Conservation (phyloP, 2,797 vertebrate genomes). For the Labeo calbasu region DNA sequence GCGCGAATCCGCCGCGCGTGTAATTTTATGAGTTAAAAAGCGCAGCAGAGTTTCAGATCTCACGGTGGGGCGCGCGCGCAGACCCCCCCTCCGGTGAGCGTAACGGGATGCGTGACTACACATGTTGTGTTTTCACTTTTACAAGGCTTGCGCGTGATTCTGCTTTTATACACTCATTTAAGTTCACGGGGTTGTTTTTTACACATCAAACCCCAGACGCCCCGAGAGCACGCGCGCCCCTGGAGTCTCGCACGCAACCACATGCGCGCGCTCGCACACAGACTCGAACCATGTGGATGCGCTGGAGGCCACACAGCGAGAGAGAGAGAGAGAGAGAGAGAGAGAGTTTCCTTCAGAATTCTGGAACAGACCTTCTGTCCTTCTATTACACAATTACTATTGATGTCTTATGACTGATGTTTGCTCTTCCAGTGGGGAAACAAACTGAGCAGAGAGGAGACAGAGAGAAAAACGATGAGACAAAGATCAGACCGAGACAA, state of each 20-base stretch:
- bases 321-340: background rate
- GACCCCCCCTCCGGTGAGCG: slow-evolving; percentile 52
- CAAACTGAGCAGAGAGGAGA: background rate
- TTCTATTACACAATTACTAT: background rate
- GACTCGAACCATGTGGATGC: slow-evolving; percentile 16
- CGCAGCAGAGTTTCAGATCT: slow-evolving; percentile 60
- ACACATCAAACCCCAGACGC: slow-evolving; percentile 67
- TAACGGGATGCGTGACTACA: slow-evolving; percentile 75
- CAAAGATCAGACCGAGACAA: background rate
- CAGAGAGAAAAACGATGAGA: background rate
- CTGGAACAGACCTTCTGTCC: background rate
- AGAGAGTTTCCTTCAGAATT: background rate
- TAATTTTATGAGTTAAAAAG: slow-evolving; percentile 59
- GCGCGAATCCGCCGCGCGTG: slow-evolving; percentile 61
- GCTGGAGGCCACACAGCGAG: slow-evolving; percentile 4
- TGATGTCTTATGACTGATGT: background rate
- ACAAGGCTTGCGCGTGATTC: slow-evolving; percentile 75
- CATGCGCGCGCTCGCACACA: background rate
- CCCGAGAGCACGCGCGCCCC: slow-evolving; percentile 60
- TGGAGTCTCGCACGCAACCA: slow-evolving; percentile 74
- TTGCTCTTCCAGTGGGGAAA: background rate
- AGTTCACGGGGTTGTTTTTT: slow-evolving; percentile 71
- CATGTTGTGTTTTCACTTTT: slow-evolving; percentile 74
- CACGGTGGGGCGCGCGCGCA: slow-evolving; percentile 57
- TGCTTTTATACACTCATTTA: slow-evolving; percentile 74